phyloP scores from a whole-genome alignment of 2,888 invertebrate genomes.

The Cephus pulcher region DNA sequence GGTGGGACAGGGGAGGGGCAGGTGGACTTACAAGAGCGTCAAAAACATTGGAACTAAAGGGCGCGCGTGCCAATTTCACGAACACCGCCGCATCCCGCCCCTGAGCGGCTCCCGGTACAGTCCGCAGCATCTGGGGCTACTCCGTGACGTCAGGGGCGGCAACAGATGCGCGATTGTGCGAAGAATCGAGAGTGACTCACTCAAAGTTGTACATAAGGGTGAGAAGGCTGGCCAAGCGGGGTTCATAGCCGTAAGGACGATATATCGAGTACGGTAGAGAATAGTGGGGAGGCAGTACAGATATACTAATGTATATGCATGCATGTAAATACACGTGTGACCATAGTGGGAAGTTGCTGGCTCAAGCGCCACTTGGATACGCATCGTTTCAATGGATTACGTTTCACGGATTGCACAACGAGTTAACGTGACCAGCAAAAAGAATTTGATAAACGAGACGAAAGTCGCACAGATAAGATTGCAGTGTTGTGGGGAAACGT shows the following conservation, averaged over 20 bases:
- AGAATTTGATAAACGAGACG: neutral
- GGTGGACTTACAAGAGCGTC: neutral
- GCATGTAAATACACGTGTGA: neutral
- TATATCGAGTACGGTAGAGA: neutral
- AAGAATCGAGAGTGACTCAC: constrained; percentile 55
- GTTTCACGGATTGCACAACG: neutral
- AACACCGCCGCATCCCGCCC: neutral
- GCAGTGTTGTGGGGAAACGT: no score
- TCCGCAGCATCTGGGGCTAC: neutral
- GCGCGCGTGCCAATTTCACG: neutral
- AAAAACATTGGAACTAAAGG: neutral
- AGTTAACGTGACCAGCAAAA: neutral
- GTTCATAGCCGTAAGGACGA: neutral
- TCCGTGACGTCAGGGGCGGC: constrained; percentile 25
- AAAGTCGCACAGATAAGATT: no score
- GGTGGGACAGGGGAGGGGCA: neutral
- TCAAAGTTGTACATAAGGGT: constrained; percentile 35
- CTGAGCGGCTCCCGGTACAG: neutral
- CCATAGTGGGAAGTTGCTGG: neutral
- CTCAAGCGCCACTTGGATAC: neutral
- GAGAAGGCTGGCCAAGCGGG: neutral
- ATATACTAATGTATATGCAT: no score
- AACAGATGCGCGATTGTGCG: constrained; percentile 56
- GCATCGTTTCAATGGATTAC: neutral
- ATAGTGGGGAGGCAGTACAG: neutral